Percentiles rank a stretch among this genome's conserved stretches.
Evolutionary conservation across 2,113 vertebrate genomes (phyloP).

Genomic region (Nestor notabilis): DNA sequence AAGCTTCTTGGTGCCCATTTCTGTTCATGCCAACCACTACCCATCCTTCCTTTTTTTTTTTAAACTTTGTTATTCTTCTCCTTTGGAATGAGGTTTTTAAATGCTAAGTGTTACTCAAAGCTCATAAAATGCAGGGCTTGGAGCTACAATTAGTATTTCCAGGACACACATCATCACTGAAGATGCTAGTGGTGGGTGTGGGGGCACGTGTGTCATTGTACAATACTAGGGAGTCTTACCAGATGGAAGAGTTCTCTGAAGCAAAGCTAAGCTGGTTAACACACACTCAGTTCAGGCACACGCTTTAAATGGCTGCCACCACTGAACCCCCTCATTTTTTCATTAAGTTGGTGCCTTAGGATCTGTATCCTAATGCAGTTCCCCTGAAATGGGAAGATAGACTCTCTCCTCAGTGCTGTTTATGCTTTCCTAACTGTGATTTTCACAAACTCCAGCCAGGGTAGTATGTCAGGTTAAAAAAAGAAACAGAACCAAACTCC

Average conservation of each 20-base stretch:
- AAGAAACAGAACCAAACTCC: background rate
- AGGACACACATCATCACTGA: background rate
- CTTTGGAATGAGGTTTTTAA: conserved; percentile 11
- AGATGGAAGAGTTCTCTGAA: background rate
- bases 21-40: background rate
- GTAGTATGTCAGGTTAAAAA: background rate
- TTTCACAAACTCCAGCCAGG: background rate
- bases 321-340: conserved; percentile 12
- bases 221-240: background rate
- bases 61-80: background rate
- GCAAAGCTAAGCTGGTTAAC: background rate
- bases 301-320: background rate
- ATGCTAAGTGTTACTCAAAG: conserved; percentile 5
- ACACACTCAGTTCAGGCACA: background rate
- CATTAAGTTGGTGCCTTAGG: conserved; percentile 21
- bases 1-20: background rate
- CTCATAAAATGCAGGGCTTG: background rate
- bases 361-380: background rate
- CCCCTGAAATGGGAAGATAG: background rate
- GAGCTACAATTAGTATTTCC: background rate
- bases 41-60: fast-evolving
- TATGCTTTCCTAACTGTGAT: background rate
- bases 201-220: background rate
- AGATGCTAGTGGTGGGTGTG: background rate
- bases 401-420: background rate